Base-by-base conservation (phyloP, 1,140 invertebrate genomes). In the Drosophila persimilis region DNA sequence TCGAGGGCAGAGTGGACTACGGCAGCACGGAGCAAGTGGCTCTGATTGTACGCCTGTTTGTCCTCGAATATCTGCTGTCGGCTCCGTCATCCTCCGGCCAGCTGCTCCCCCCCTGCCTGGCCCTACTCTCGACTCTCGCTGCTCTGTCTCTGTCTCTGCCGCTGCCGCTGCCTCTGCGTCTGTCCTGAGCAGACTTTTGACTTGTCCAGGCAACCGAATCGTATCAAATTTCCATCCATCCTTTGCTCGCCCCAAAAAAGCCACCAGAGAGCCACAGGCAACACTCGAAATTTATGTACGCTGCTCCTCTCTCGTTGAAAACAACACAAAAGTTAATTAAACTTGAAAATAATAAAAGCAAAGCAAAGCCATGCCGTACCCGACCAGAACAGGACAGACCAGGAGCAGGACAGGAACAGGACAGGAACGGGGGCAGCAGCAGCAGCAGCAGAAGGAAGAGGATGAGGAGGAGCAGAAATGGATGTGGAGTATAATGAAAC, bases 291-390 rank as follows among this genome's bases (percentile, higher is more conserved):
- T 84, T 84, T 84, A 84, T 85, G 80, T 84, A 74, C 63, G 65
- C 70, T 59, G 24, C 55, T 59, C 44, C 41, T 51, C 46, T 55
- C 35, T 62, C 26, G 67, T 66, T 63, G 78, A 79, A 83, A 83
- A 73, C 80, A 84, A 76, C 73, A 73, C 81, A 85, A 85, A 85
- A 85, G 81, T 85, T 85, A 85, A 85, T 85, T 85, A 85, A 85
- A 85, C 81, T 85, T 86, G 81, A 86, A 86, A 80, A 86, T 86
- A 86, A 85, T 86, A 85, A 85, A 86, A 85, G 81, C 80, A 77
- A 80, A 73, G 69, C 76, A 59, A 43, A 47, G 39, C 2, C 9
- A 11, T 26, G 4, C 24, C 24, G 5, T 3, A 13, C 35, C 73
- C 44, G 57, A 45, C 7, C 60, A 67, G 61, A 41, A 45, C 53